Evolutionary conservation across 2,888 invertebrate species (phyloP).

Genomic region (Lycia hirtaria): DNA sequence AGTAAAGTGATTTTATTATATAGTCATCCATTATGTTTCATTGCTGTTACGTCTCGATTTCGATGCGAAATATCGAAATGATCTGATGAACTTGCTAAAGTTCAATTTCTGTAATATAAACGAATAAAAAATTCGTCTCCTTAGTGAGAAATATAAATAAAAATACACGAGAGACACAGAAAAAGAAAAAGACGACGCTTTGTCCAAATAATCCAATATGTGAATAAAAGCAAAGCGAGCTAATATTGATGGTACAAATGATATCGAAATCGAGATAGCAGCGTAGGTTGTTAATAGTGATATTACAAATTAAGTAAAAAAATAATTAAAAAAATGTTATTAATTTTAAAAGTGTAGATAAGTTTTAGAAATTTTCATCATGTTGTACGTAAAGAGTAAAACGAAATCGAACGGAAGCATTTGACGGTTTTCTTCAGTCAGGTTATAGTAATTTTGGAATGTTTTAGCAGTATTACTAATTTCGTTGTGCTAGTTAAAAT

Average conservation of each 20-base stretch:
- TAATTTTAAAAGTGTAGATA: conserved; percentile 78
- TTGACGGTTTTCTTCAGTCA: conserved; percentile 39
- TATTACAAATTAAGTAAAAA: conserved; percentile 81
- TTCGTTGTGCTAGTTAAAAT: conserved; percentile 18
- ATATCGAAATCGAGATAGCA: conserved; percentile 71
- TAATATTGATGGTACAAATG: conserved; percentile 30
- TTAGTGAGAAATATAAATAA: not conserved
- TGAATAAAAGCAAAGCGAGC: conserved; percentile 18
- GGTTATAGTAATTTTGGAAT: conserved; percentile 55
- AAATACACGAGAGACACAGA: not conserved
- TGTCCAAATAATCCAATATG: not conserved
- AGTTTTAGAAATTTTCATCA: conserved; percentile 78
- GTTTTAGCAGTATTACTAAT: conserved; percentile 65
- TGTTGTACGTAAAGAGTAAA: conserved; percentile 65
- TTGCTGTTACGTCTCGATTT: conserved; percentile 74
- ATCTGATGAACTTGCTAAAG: conserved; percentile 19
- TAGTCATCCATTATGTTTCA: conserved; percentile 69
- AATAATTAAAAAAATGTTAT: conserved; percentile 76
- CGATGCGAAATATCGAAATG: conserved; percentile 43
- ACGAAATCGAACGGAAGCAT: conserved; percentile 48
- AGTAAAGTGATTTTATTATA: conserved; percentile 54
- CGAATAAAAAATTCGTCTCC: not conserved
- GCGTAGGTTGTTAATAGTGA: conserved; percentile 84
- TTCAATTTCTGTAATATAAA: not conserved
- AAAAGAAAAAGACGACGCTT: not conserved